Conservation (phyloP, 2,888 invertebrate species). For the Phyto melanocephala region DNA sequence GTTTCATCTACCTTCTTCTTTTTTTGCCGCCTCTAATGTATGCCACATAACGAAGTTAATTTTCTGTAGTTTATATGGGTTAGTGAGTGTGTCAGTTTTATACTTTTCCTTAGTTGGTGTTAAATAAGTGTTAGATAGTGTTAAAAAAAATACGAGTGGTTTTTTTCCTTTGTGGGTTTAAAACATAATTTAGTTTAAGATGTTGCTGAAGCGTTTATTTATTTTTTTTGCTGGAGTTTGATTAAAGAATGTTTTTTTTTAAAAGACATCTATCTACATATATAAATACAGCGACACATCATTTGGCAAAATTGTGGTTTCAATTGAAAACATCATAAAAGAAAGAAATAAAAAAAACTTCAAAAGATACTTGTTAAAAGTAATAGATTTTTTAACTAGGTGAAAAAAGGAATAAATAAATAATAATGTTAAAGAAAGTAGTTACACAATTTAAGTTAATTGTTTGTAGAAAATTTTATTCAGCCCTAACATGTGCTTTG, state of each 20-base stretch:
- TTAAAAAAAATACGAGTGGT: slow-evolving; percentile 6
- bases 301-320: slow-evolving; percentile 27
- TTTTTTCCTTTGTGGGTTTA: not conserved
- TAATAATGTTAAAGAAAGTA: not conserved
- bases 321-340: not conserved
- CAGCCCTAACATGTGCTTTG: not conserved
- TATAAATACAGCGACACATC: slow-evolving; percentile 30
- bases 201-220: too few relatives aligned
- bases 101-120: not conserved
- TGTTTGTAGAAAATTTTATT: not conserved
- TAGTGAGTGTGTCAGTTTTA: not conserved
- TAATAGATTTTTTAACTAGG: slow-evolving; percentile 9
- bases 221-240: not conserved
- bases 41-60: slow-evolving; percentile 53
- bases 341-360: not conserved
- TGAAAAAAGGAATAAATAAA: not conserved
- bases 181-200: too few relatives aligned
- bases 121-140: slow-evolving; percentile 6
- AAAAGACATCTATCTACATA: slow-evolving; percentile 24
- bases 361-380: slow-evolving; percentile 14
- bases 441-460: not conserved
- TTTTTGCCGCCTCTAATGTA: not conserved
- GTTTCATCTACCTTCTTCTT: not conserved
- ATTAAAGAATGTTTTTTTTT: too few relatives aligned
- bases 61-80: slow-evolving; percentile 15